Conservation (phyloP, 2,888 invertebrate genomes). For the Hypercompe scribonia region DNA sequence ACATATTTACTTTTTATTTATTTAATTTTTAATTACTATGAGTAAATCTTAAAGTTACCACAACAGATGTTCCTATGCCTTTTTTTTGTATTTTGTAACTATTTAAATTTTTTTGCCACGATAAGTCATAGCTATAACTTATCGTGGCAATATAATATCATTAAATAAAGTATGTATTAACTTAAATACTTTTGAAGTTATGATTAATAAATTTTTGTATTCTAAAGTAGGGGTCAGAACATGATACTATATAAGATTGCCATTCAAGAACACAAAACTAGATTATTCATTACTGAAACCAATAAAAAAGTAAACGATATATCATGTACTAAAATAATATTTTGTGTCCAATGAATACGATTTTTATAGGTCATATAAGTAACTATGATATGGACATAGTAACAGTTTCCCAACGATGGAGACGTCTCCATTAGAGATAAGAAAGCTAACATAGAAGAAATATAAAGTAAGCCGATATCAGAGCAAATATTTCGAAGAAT, state of each 20-base stretch:
- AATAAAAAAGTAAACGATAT: background rate
- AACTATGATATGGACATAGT: slow-evolving; percentile 35
- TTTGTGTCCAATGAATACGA: slow-evolving; percentile 21
- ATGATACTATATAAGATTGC: background rate
- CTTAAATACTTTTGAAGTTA: too few relatives aligned
- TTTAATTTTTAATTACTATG: too few relatives aligned
- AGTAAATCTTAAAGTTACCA: too few relatives aligned
- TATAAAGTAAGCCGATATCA: slow-evolving; percentile 35
- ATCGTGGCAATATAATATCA: too few relatives aligned
- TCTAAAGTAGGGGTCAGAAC: background rate
- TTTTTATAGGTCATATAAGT: slow-evolving; percentile 28
- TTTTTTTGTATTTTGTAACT: too few relatives aligned
- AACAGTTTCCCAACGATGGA: slow-evolving; percentile 33
- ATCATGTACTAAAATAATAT: slow-evolving; percentile 15
- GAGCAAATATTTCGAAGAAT: slow-evolving; percentile 39
- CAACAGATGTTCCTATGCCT: too few relatives aligned
- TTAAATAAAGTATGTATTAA: too few relatives aligned
- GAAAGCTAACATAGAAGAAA: slow-evolving; percentile 33
- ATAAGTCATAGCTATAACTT: too few relatives aligned
- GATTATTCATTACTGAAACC: background rate
- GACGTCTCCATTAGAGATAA: slow-evolving; percentile 44
- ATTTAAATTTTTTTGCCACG: too few relatives aligned
- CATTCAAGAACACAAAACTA: background rate
- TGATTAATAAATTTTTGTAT: too few relatives aligned
- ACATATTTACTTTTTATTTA: too few relatives aligned